These are phyloP conservation scores for Oscheius sp. DNA, from an alignment of 2,888 invertebrate species.

Conservation along the genomic window DNA sequence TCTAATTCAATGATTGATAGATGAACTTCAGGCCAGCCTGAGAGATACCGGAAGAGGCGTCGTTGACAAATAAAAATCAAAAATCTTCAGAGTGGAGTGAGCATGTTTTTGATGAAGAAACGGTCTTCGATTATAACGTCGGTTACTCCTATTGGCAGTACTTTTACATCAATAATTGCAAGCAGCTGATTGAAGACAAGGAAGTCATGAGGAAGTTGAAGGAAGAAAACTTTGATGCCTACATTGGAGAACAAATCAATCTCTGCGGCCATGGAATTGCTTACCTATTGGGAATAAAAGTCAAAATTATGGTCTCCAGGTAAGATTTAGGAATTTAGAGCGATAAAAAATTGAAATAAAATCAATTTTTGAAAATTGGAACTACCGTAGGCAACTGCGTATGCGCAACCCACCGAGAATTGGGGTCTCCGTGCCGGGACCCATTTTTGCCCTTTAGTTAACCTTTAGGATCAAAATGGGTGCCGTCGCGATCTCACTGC, in stretches of 20 bases:
- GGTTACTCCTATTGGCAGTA: not conserved
- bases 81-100: not conserved
- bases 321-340: slow-evolving; percentile 1
- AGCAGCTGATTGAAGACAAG: slow-evolving; percentile 22
- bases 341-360: not conserved
- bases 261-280: slow-evolving; percentile 51
- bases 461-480: too few species aligned
- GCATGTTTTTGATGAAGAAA: slow-evolving; percentile 9
- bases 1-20: too few species aligned
- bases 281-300: slow-evolving; percentile 44
- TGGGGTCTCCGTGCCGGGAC: too few species aligned
- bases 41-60: too few species aligned
- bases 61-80: too few species aligned
- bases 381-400: not conserved
- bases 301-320: slow-evolving; percentile 55
- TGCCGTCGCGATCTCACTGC: too few species aligned
- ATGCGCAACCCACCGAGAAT: not conserved
- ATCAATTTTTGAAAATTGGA: not conserved
- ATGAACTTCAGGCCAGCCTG: too few species aligned
- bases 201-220: slow-evolving; percentile 40
- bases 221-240: slow-evolving; percentile 54
- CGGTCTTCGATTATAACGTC: not conserved
- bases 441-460: too few species aligned
- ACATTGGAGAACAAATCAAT: slow-evolving; percentile 51
- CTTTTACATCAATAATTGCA: not conserved